Conservation (phyloP, 2,888 invertebrate species). For the Drosophila pseudotalamancana region DNA sequence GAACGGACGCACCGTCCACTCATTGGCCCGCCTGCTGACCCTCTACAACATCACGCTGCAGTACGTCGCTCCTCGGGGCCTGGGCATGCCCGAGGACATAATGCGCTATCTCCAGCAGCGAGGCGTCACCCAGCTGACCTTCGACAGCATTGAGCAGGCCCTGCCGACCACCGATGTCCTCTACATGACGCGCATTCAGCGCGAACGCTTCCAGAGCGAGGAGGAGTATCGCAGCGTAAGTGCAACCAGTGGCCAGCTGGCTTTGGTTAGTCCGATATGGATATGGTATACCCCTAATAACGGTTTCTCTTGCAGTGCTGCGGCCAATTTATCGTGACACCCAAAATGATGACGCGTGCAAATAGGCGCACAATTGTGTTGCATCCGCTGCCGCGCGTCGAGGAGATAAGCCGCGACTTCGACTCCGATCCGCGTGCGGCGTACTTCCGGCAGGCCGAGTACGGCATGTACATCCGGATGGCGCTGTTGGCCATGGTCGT, state of each 20-base stretch:
- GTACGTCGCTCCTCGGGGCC: slow-evolving; percentile 94
- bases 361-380: slow-evolving; percentile 97
- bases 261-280: background rate
- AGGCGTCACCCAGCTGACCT: slow-evolving; percentile 89
- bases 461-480: slow-evolving; percentile 99
- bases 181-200: slow-evolving; percentile 99
- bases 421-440: slow-evolving; percentile 98
- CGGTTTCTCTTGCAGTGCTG: slow-evolving; percentile 87
- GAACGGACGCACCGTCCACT: slow-evolving; percentile 99
- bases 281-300: background rate
- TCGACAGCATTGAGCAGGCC: slow-evolving; percentile 91
- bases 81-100: slow-evolving; percentile 96
- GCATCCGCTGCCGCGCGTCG: slow-evolving; percentile 97
- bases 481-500: slow-evolving; percentile 96
- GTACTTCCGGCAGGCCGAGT: slow-evolving; percentile 99
- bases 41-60: slow-evolving; percentile 96
- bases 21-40: slow-evolving; percentile 95
- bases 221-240: slow-evolving; percentile 94
- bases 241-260: too few species aligned
- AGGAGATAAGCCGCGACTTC: slow-evolving; percentile 97
- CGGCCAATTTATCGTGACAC: slow-evolving; percentile 95
- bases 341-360: slow-evolving; percentile 97
- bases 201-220: slow-evolving; percentile 93
- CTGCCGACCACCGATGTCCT: slow-evolving; percentile 97
- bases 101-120: slow-evolving; percentile 91